Base-by-base conservation (phyloP, 1,140 invertebrate species). In the Thaumetopoea pityocampa region DNA sequence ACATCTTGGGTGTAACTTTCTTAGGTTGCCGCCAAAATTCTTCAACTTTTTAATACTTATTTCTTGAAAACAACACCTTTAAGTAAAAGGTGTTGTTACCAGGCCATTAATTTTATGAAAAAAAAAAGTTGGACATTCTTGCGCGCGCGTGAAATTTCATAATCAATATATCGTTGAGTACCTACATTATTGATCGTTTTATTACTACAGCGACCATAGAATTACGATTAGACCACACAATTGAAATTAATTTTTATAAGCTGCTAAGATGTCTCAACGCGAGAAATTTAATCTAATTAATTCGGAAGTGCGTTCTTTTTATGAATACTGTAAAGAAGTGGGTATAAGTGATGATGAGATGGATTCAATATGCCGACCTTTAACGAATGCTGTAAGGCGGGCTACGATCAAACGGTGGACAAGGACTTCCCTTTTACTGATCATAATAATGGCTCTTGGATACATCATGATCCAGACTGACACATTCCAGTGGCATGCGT, bases 271-370 rank as follows among this genome's bases (percentile, higher is more conserved):
- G 74, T 76, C 80, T 48, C 76, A 85, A 36, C 67, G 71, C 11
- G 81, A 87, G 51, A 84, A 84, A 71, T 73, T 87, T 15, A 76
- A 86, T 51, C 54, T 85, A 54, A 78, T 88, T 46, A 86, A 89
- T 57, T 81, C 80, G 4, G 88, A 89, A 74, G 71, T 89, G 38
- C 84, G 85, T 63, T 86, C 86, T 8, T 88, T 89, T 70, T 86
- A 82, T 36, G 88, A 90, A 51, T 91, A 90, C 58, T 91, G 90
- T 53, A 88, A 89, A 52, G 88, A 91, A 62, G 87, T 87, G n/a
- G 90, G 90, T 1, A 90, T 91, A 50, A 88, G 87, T 30, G 86
- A 89, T 20, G 87, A 89, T 44, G 90, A 92, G 63, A 90, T 92
- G 87, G 87, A 89, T 45, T 86, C 89, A 20, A 90, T 92, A 40